Base-by-base conservation (phyloP, 37 sponge, comb jelly and placozoan genomes). In the Cliona cf. orientalis region DNA sequence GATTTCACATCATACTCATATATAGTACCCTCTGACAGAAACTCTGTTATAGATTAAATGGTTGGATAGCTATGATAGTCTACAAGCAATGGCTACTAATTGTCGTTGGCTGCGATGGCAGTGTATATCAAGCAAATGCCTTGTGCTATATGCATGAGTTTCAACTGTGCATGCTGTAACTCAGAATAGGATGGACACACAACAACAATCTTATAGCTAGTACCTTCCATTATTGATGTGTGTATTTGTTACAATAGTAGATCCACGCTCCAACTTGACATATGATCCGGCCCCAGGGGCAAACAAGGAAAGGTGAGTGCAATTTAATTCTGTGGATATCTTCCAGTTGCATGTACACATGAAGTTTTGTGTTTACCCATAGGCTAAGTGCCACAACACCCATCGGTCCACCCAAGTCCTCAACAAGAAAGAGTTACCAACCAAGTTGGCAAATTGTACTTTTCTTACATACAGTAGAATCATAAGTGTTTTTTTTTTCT, bases 241-340 rank as follows among this genome's bases (percentile, higher is more conserved):
- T 19, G 25, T 66, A n/a, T 25, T 6, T 39, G 4, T 71, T 46
- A 37, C 0, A 29, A 38, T 62, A 49, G 23, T 36, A 86, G 76
- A 81, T 42, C 42, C 65, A 19, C 46, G 86, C 22, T 46, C 79
- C 11, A 83, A 46, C 22, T 36, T 81, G 19, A 38, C 82, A 17
- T 95, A 95, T 79, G 95, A 95, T 69, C 89, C 86, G 22, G 86
- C 95, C 41, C 92, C 95, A 41, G 92, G 95, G 45, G 37, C 86
- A 29, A 81, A 85, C 71, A 95, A 95, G 71, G 95, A 95, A 77
- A 91, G 89, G 93, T 93, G 21, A 19, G 46, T 71, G 36, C 26
- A 32, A 19, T 35, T 28, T 43, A 7, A 5, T 67, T 5, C 69
- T 67, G 69, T 37, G 6, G 41, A 37, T 23, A 36, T 41, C 40